Evolutionary conservation across 2,888 invertebrate genomes (phyloP), one percentile per base, ranked within the genome.

Genomic region (Ommatoiulus sabulosus): DNA sequence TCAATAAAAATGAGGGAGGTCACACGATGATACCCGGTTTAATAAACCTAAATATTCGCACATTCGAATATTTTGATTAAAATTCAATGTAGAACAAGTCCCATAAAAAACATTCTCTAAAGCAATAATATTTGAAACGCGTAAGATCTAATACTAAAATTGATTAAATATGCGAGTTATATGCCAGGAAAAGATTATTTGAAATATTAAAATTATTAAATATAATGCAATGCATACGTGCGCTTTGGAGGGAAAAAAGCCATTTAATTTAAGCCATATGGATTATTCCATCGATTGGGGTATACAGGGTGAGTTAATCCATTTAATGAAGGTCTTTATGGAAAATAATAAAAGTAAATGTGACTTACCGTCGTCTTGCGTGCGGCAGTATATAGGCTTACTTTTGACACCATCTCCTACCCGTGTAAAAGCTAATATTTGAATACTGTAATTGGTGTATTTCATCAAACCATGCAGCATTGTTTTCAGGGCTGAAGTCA

Each of bases 391-490:
- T 84, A 93, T 90, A 4, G 93, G 92, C 3, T 91, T 90, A 90
- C 92, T 92, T 20, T 92, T 90, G 20, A 92, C 93, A n/a, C 93
- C 93, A 89, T 93, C 92, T 15, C 93, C 93, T 89, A 92, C 93
- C 80, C 93, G 90, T 4, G 93, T 93, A 90, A 91, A 93, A 84
- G 93, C 93, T 89, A 92, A 91, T 7, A 93, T 93, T 90, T 92
- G 92, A 12, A 93, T 91, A 89, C 93, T 93, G 91, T 93, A 93
- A 91, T 93, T 93, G 24, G 93, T 92, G 91, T 91, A 93, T 88
- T 92, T 92, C 89, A 92, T 91, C 84, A 93, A 91, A 88, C 91
- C 91, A 24, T 91, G 90, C n/a, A 93, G 89, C 35, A 91, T 91
- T 3, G 91, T 91, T 87, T 92, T 91, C 52, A 90, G 63, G 8